These are phyloP conservation scores for Hylaeus anthracinus DNA, from an alignment of 1,140 invertebrate species.

Conservation along the genomic window DNA sequence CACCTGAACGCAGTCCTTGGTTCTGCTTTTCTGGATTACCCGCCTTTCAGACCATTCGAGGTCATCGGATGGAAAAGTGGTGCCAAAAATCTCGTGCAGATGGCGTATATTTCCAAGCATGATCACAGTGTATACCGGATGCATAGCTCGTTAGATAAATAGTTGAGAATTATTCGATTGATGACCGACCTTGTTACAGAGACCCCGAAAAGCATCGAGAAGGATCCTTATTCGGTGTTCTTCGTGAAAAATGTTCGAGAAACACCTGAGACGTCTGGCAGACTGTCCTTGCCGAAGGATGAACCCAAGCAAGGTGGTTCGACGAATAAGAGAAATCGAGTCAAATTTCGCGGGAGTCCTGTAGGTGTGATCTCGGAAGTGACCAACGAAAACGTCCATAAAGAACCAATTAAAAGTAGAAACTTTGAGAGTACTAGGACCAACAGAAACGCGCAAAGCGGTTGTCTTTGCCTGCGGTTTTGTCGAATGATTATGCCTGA, in stretches of 20 bases:
- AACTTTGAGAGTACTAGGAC: not conserved
- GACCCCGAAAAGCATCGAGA: not conserved
- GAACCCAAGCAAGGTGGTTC: not conserved
- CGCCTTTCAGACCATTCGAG: too few relatives aligned
- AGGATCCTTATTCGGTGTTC: constrained; percentile 41
- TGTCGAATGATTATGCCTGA: constrained; percentile 48
- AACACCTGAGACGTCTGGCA: not conserved
- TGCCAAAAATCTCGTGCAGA: too few relatives aligned
- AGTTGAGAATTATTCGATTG: not conserved
- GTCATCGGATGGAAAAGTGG: too few relatives aligned
- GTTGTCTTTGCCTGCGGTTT: constrained; percentile 61
- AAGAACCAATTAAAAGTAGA: not conserved
- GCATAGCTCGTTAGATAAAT: too few relatives aligned
- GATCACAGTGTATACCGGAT: too few relatives aligned
- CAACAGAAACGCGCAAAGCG: constrained; percentile 4
- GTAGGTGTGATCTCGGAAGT: not conserved
- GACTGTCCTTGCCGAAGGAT: not conserved
- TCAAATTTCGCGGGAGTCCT: constrained; percentile 9
- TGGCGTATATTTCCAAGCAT: too few relatives aligned
- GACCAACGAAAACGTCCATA: not conserved
- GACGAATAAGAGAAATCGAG: not conserved
- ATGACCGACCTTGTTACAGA: not conserved
- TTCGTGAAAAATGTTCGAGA: not conserved
- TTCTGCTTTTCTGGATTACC: too few relatives aligned
- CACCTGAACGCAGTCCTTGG: too few relatives aligned